Evolutionary conservation across 2,888 invertebrate genomes (phyloP), one percentile per base, ranked within the genome.

Genomic region (Xanthorhoe designata): DNA sequence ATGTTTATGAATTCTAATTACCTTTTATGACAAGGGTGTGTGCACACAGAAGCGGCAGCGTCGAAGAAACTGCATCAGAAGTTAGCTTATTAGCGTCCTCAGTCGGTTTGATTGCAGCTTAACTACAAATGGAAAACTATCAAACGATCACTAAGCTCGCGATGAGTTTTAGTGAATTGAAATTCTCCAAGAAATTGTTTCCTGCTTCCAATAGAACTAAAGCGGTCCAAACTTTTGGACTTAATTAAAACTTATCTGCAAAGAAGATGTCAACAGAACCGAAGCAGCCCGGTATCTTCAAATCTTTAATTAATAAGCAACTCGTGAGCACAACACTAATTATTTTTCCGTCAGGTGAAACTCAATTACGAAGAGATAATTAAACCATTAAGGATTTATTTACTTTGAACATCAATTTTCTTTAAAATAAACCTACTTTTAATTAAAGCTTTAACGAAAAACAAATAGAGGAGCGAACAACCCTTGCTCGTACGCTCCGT

Each of bases 371-470:
- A 88, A 89, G 87, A 91, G 89, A 91, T 91, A 92, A 92, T 91
- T 90, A 91, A 91, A 89, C 90, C 89, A 89, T 90, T 87, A 89
- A 86, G 87, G 89, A 90, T 91, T 90, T 91, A 90, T 90, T 91
- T 91, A 90, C 91, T 89, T 89, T 90, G 87, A 90, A 88, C 88
- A 90, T 90, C 86, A 91, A 90, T 91, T 91, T 91, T 90, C 89
- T 91, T 91, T 88, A 89, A 91, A 91, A 91, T 89, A 91, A 90
- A 90, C 90, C 85, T 90, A 88, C 89, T 90, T 91, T 91, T 91
- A 92, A 91, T 92, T 91, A 92, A 92, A 89, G 89, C 91, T 89
- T 87, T 89, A 90, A 91, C 89, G 88, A 88, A 91, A 92, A 89
- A 90, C 90, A 91, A 92, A 92, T 90, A 92, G 79, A 90, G 83